Base-by-base conservation (phyloP, 2,113 vertebrate species). In the Candoia aspera region DNA sequence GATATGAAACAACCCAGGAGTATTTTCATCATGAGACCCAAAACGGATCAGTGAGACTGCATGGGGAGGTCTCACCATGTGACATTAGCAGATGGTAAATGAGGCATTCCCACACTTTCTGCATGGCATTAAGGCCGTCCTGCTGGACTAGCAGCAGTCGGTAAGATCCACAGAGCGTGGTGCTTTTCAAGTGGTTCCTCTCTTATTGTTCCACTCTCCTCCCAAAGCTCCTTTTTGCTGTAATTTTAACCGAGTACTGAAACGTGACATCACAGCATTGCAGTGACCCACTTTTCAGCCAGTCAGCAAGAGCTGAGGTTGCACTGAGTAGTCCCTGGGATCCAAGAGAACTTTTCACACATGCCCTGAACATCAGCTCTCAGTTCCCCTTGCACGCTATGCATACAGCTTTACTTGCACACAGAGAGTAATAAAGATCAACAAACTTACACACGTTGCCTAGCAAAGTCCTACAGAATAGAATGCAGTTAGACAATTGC, bases 361-460 rank as follows among this genome's bases (percentile, higher is more conserved):
- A 92, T 84, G 83, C 93, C 86, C 91, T 64, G 24, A 64, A 89
- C 42, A 85, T 90, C 93, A 91, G 93, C 94, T 94, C 94, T 95
- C 93, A 6, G 13, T 84, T 55, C 94, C 95, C 93, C 91, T 95
- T 55, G 33, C 93, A 96, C 90, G 4, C 91, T 86, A 33, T 4
- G 21, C 88, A 49, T 90, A 23, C 83, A 46, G 84, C 90, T 92
- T 53, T 91, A 83, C 93, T 79, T 58, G 59, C 49, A 24, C 91
- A 79, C 64, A 54, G 5, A 46, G 33, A 0, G 55, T 87, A 92
- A 85, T 94, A 59, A 54, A 91, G 12, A 88, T 59, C 3, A 62
- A n/a, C 15, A 15, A 15, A 33, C 84, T 23, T 0, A 53, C 37
- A 53, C 89, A 79, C 37, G 64, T 4, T 0, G 88, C 21, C 3